Evolutionary conservation across 1,140 invertebrate species (phyloP).

Genomic region (Drusus annulatus): DNA sequence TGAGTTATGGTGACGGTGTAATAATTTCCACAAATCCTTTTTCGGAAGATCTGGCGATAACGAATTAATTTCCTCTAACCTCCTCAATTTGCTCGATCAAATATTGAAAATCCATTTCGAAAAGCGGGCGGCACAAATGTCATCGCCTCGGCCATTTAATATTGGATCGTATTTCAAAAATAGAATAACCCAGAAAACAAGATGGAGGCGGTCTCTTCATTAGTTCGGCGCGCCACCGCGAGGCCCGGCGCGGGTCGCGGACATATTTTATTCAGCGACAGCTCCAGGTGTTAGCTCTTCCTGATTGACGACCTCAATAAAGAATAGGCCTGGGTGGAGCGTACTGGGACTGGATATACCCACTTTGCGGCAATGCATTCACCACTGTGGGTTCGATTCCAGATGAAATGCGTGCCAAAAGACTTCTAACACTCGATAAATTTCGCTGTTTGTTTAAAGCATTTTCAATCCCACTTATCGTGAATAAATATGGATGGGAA

Average conservation of each 20-base stretch:
- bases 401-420: no score
- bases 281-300: constrained; percentile 22
- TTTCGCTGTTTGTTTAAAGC: no score
- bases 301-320: constrained; percentile 24
- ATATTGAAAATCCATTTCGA: constrained; percentile 19
- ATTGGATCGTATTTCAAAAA: neutral
- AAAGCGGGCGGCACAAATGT: neutral
- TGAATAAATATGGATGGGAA: no score
- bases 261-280: constrained; percentile 41
- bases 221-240: neutral
- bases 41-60: neutral
- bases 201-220: constrained; percentile 3
- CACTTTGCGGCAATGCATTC: no score
- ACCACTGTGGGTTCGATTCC: no score
- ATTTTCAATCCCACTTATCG: no score
- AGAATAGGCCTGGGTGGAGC: neutral
- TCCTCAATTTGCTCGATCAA: constrained; percentile 18
- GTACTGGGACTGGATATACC: no score
- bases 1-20: constrained; percentile 10
- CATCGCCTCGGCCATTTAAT: neutral
- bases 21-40: neutral
- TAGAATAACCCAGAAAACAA: constrained; percentile 15
- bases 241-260: no score
- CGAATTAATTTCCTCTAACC: constrained; percentile 19
- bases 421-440: no score